These are phyloP conservation scores for Hirtodrosophila cameraria DNA, from an alignment of 2,888 invertebrate species.

Conservation along the genomic window DNA sequence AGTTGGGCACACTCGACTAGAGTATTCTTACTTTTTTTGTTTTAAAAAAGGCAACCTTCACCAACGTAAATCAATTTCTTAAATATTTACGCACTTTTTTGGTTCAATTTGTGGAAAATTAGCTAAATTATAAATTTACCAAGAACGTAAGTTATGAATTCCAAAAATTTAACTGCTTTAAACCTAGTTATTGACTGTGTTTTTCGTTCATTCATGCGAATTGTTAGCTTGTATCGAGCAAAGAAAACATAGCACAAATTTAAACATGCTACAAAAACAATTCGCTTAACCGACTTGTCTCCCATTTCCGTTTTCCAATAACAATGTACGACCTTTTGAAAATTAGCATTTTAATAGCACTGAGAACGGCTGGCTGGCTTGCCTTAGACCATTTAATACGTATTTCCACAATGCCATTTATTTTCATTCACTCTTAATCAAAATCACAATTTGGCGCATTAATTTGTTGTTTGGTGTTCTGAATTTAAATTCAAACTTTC, in stretches of 20 bases:
- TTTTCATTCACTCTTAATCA: constrained; percentile 58
- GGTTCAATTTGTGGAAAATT: no score
- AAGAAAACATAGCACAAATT: neutral
- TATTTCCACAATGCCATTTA: constrained; percentile 32
- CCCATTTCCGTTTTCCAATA: constrained; percentile 11
- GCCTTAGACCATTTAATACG: constrained; percentile 20
- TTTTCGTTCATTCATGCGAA: no score
- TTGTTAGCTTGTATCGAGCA: neutral
- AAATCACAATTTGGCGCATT: constrained; percentile 56
- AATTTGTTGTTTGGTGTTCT: constrained; percentile 42
- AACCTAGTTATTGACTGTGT: no score
- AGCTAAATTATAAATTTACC: no score
- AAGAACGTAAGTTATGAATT: no score
- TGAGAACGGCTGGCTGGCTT: constrained; percentile 11
- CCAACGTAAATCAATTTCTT: no score
- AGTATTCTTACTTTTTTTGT: no score
- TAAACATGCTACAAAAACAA: neutral
- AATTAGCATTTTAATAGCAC: constrained; percentile 40
- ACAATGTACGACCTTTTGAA: constrained; percentile 5
- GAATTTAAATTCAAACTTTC: constrained; percentile 51
- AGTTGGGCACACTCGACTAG: no score
- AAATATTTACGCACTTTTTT: no score
- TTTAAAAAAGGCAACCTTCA: no score
- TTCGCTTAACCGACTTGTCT: neutral
- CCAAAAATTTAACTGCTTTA: neutral